Evolutionary conservation across 1,140 invertebrate genomes (phyloP).

Genomic region (Caenorhabditis brenneri): DNA sequence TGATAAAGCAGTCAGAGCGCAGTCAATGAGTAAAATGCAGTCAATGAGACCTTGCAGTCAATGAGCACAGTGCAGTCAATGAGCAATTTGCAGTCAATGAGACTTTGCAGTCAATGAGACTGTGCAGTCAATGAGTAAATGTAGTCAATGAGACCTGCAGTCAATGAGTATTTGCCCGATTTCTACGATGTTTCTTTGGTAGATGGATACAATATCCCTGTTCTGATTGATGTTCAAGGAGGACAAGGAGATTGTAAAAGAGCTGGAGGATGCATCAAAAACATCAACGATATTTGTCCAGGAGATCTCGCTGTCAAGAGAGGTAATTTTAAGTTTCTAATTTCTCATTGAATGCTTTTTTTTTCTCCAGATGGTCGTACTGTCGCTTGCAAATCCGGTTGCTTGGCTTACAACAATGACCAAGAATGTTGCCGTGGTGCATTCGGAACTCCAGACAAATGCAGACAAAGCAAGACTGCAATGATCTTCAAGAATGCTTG

Average conservation of each 20-base stretch:
- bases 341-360: not conserved
- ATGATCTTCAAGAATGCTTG: constrained; percentile 71
- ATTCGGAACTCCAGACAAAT: constrained; percentile 69
- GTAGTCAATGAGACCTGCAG: too few relatives aligned
- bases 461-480: constrained; percentile 69
- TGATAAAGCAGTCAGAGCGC: too few relatives aligned
- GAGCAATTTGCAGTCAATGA: too few relatives aligned
- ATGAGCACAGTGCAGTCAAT: too few relatives aligned
- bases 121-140: too few relatives aligned
- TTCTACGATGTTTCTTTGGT: constrained; percentile 73
- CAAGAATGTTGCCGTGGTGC: constrained; percentile 72
- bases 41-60: too few relatives aligned
- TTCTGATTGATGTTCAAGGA: constrained; percentile 54
- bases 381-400: constrained; percentile 73
- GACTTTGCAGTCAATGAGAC: too few relatives aligned
- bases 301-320: constrained; percentile 60
- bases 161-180: too few relatives aligned
- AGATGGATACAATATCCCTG: constrained; percentile 72
- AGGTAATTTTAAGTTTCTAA: constrained; percentile 30
- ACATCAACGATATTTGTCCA: constrained; percentile 72
- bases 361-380: not conserved
- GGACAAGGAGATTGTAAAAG: constrained; percentile 61
- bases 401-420: constrained; percentile 71
- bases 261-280: constrained; percentile 66
- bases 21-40: too few relatives aligned